Evolutionary conservation across 1,140 invertebrate species (phyloP).

Genomic region (Berghia stephanieae): DNA sequence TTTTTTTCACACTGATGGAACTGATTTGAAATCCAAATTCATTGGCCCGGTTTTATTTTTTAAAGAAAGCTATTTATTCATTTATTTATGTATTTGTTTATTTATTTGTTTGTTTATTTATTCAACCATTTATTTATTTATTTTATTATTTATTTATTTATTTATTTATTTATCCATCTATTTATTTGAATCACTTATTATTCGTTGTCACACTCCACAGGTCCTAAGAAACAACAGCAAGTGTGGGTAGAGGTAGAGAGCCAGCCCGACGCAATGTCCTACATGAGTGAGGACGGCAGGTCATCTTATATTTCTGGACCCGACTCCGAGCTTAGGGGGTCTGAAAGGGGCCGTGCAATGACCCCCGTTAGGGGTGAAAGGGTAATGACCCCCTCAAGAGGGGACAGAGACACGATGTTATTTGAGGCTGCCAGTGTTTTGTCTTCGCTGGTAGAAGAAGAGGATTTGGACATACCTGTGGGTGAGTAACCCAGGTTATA

Average conservation of each 20-base stretch:
- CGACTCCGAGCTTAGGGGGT: neutral
- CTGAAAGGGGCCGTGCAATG: neutral
- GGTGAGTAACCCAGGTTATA: too few species aligned
- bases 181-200: too few species aligned
- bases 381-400: too few species aligned
- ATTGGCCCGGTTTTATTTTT: too few species aligned
- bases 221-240: neutral
- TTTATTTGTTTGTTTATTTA: too few species aligned
- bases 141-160: too few species aligned
- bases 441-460: slow-evolving; percentile 28
- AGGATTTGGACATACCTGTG: neutral
- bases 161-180: too few species aligned
- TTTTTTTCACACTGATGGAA: too few species aligned
- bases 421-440: slow-evolving; percentile 9
- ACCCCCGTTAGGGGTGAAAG: neutral
- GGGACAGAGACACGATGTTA: neutral
- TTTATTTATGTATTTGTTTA: too few species aligned
- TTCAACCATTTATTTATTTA: too few species aligned
- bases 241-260: neutral
- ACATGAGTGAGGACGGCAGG: neutral
- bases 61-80: too few species aligned
- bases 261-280: neutral
- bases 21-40: too few species aligned
- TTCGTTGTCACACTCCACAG: neutral
- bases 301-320: neutral